These are phyloP conservation scores for Odontomachus brunneus DNA, from an alignment of 1,140 invertebrate genomes.

Conservation along the genomic window DNA sequence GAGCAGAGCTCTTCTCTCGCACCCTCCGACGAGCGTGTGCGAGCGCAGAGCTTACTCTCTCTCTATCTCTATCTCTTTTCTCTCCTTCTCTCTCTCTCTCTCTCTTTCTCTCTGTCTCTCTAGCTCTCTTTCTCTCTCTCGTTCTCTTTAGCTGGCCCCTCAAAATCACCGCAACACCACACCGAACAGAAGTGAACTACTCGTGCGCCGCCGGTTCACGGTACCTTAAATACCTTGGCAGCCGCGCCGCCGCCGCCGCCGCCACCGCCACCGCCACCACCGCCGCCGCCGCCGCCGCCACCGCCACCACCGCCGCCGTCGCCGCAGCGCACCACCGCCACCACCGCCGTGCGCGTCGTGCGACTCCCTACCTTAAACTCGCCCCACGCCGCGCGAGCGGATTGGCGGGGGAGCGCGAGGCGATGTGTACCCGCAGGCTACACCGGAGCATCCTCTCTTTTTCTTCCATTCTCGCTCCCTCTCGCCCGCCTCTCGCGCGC, in stretches of 20 bases:
- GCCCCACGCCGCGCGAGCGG: constrained; percentile 78
- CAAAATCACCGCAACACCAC: constrained; percentile 81
- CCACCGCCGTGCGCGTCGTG: constrained; percentile 68
- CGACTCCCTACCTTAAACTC: constrained; percentile 79
- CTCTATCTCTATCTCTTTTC: constrained; percentile 25
- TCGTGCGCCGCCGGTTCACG: constrained; percentile 84
- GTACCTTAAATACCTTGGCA: constrained; percentile 86
- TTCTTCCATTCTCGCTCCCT: constrained; percentile 37
- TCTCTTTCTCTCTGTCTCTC: constrained; percentile 44
- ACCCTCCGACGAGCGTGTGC: constrained; percentile 57
- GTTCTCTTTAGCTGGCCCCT: constrained; percentile 69
- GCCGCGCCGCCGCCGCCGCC: constrained; percentile 77
- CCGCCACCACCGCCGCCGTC: constrained; percentile 53
- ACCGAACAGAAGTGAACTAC: constrained; percentile 86
- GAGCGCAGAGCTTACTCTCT: constrained; percentile 55
- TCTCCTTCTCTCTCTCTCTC: constrained; percentile 38
- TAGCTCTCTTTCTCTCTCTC: constrained; percentile 61
- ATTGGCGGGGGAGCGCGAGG: constrained; percentile 81
- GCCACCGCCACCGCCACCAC: constrained; percentile 67
- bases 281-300: constrained; percentile 58
- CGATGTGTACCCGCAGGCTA: constrained; percentile 74
- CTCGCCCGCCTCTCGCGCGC: constrained; percentile 39
- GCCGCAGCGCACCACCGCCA: constrained; percentile 70
- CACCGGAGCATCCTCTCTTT: constrained; percentile 70
- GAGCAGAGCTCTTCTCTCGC: constrained; percentile 51